These are phyloP conservation scores for Eulacestoma nigropectus DNA, from an alignment of 2,113 vertebrate species.

Conservation along the genomic window DNA sequence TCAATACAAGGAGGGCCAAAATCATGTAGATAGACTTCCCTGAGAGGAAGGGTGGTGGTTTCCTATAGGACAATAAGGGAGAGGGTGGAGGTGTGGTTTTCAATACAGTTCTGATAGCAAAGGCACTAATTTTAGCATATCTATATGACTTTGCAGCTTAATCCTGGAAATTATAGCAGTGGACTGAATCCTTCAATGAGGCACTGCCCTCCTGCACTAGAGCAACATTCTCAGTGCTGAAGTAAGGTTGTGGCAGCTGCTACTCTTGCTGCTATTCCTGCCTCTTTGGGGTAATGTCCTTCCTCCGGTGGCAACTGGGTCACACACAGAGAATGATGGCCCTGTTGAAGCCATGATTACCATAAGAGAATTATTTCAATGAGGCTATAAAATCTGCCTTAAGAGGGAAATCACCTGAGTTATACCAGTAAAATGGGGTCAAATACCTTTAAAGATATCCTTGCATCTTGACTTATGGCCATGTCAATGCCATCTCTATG, in stretches of 20 bases:
- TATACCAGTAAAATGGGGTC: neutral
- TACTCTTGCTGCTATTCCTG: neutral
- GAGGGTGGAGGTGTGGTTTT: neutral
- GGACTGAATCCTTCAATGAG: neutral
- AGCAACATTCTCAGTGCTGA: neutral
- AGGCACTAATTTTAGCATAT: neutral
- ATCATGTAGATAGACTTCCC: neutral
- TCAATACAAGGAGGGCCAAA: neutral
- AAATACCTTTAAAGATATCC: neutral
- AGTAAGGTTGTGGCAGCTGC: neutral
- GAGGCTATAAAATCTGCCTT: neutral
- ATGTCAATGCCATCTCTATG: neutral
- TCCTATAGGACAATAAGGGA: slow-evolving; percentile 8
- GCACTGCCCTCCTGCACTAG: neutral
- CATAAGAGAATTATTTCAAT: neutral
- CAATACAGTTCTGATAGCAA: neutral
- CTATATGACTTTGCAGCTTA: neutral
- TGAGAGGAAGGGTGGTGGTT: slow-evolving; percentile 40
- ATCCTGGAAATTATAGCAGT: neutral
- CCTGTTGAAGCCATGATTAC: neutral
- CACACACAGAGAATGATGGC: neutral
- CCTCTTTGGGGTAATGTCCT: neutral
- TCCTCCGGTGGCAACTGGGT: neutral
- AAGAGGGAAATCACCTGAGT: neutral
- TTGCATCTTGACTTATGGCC: neutral